phyloP scores from a whole-genome alignment of 2,113 vertebrate species.

The Pygoscelis antarcticus region DNA sequence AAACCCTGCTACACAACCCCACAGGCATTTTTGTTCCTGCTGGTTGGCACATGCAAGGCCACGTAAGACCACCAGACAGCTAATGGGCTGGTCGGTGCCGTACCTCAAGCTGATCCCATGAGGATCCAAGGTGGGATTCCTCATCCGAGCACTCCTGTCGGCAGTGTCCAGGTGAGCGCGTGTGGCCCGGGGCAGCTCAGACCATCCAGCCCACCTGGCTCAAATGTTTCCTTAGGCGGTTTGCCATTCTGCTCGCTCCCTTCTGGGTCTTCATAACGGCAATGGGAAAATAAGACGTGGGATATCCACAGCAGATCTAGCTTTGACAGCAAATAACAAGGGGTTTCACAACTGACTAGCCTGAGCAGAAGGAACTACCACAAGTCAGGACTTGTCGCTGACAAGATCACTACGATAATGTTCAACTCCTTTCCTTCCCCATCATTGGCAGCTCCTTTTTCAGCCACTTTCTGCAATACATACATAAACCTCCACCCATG shows the following conservation, averaged over 20 bases:
- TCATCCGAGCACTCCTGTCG: neutral
- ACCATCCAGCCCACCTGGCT: neutral
- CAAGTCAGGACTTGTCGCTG: neutral
- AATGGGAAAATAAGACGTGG: neutral
- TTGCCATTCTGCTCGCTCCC: neutral
- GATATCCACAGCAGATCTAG: neutral
- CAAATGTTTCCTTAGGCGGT: accelerated
- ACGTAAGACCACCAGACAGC: neutral
- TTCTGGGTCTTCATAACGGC: neutral
- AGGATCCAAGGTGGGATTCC: neutral
- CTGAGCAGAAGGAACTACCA: neutral
- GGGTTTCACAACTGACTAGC: neutral
- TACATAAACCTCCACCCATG: neutral
- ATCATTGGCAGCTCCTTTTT: neutral
- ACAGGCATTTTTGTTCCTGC: neutral
- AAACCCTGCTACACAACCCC: neutral
- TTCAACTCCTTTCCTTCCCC: neutral
- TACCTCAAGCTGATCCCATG: neutral
- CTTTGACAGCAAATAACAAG: neutral
- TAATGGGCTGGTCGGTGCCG: accelerated
- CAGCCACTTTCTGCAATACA: neutral
- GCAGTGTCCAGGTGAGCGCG: accelerated
- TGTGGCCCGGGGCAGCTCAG: neutral
- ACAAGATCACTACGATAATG: neutral
- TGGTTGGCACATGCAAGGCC: neutral